A percentile compares a stretch with the other conserved stretches of the same genome.
phyloP scores from a whole-genome alignment of 2,888 invertebrate genomes.

The Drepanosiphum platanoidis region DNA sequence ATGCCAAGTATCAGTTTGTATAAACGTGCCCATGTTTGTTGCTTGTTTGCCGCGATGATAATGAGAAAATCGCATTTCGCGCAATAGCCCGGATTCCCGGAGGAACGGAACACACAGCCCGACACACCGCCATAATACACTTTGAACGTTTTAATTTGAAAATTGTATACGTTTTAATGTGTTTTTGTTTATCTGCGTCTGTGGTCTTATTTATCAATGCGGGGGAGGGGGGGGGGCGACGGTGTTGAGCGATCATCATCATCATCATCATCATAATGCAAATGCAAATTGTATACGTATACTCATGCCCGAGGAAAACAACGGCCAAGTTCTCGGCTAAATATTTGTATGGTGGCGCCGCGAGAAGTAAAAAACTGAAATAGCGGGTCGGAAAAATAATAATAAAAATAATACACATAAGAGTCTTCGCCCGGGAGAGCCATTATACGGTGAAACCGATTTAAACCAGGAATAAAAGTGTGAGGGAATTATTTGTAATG shows the following conservation, averaged over 20 bases:
- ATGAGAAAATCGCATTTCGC: slow-evolving; percentile 36
- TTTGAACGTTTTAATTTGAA: slow-evolving; percentile 38
- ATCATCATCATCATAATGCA: background rate
- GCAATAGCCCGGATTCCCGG: slow-evolving; percentile 8
- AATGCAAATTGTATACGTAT: background rate
- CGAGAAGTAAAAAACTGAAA: background rate
- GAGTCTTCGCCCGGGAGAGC: slow-evolving; percentile 11
- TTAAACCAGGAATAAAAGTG: slow-evolving; percentile 19
- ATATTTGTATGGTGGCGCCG: no score
- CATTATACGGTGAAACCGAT: slow-evolving; percentile 21
- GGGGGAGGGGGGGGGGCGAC: background rate
- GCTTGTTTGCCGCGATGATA: slow-evolving; percentile 22
- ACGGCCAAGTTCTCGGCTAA: background rate
- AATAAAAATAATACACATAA: background rate
- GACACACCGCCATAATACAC: background rate
- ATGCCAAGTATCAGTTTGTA: slow-evolving; percentile 33
- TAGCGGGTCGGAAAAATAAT: background rate
- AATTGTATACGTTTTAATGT: slow-evolving; percentile 15
- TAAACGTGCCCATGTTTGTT: slow-evolving; percentile 15
- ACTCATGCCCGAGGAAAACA: background rate
- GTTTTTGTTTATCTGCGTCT: slow-evolving; percentile 7
- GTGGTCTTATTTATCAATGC: background rate
- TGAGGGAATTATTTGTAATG: slow-evolving; percentile 33
- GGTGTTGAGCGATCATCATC: background rate
- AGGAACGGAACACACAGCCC: slow-evolving; percentile 22